Evolutionary conservation across 2,797 vertebrate species (phyloP).

Genomic region (Ibycter americanus): DNA sequence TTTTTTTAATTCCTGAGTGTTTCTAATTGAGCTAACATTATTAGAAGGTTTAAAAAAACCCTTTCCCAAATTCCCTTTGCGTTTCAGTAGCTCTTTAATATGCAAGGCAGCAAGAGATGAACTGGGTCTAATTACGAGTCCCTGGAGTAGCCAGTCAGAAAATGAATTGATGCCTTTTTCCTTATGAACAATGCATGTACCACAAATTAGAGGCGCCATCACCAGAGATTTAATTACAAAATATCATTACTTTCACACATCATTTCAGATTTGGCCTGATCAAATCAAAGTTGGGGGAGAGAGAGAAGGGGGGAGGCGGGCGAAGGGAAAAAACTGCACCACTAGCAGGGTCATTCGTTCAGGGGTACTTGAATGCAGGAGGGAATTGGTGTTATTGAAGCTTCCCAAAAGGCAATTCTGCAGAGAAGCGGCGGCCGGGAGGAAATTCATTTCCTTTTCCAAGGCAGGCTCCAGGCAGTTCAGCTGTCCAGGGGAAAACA

Average conservation of each 20-base stretch:
- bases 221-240: slow-evolving; percentile 87
- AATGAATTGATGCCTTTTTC: slow-evolving; percentile 84
- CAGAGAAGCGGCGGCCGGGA: neutral
- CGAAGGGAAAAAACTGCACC: slow-evolving; percentile 70
- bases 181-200: slow-evolving; percentile 85
- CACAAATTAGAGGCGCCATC: slow-evolving; percentile 82
- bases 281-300: slow-evolving; percentile 79
- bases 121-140: slow-evolving; percentile 83
- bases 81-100: slow-evolving; percentile 84
- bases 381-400: slow-evolving; percentile 50
- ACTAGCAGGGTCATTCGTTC: slow-evolving; percentile 79
- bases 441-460: slow-evolving; percentile 24
- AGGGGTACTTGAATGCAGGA: slow-evolving; percentile 61
- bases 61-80: slow-evolving; percentile 78
- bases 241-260: slow-evolving; percentile 87
- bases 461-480: neutral
- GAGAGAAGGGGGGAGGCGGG: slow-evolving; percentile 30
- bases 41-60: slow-evolving; percentile 54
- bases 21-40: slow-evolving; percentile 81
- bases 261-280: slow-evolving; percentile 86
- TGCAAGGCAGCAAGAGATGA: slow-evolving; percentile 80
- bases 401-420: slow-evolving; percentile 61
- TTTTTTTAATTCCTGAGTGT: slow-evolving; percentile 46
- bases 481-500: neutral
- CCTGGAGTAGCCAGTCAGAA: slow-evolving; percentile 84